Base-by-base conservation (phyloP, 2,888 invertebrate genomes). In the Rhogogaster chlorosoma region DNA sequence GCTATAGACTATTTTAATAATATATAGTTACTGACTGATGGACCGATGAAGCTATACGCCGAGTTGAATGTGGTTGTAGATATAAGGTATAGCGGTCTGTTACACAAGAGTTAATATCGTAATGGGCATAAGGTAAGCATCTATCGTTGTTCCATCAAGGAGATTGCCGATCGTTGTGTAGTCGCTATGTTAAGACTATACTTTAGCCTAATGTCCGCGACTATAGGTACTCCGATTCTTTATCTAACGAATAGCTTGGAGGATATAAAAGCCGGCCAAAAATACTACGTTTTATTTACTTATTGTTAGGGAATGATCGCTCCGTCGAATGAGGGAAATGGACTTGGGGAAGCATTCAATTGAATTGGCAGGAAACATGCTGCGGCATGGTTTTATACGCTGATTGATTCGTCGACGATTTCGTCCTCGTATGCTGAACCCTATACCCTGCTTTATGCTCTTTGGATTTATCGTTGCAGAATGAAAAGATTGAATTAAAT, bases 51-150 rank as follows among this genome's bases (percentile, higher is more conserved):
- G 61, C 18, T 75, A 73, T 38, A 18, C 42, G 71, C 42, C 0
- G 4, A 73, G 22, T 38, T 73, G 12, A 26, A 73, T 42, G 15
- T 73, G 26, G 15, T 42, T 49, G 77, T 77, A 38, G 77, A 77
- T 32, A 32, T 53, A 53, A 61, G 22, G 61, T 22, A 49, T 49
- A 57, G 29, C 61, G 61, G 61, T 38, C 57, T 38, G 45, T 67
- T 83, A 82, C 82, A 42, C 82, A 83, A 83, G 83, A 83, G 67
- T 22, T 83, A 83, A 83, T 83, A 83, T 83, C 83, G 49, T 83
- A 83, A 83, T 83, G 83, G 83, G 57, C 57, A 57, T 80, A 49
- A 57, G 57, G 57, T 57, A 64, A 67, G 38, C 61, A 83, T 45
- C 83, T 67, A 67, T 67, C 83, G 64, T 83, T 67, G 45, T 83